These are phyloP conservation scores for Larimichthys polyactis DNA, from an alignment of 2,113 vertebrate species.

Conservation along the genomic window DNA sequence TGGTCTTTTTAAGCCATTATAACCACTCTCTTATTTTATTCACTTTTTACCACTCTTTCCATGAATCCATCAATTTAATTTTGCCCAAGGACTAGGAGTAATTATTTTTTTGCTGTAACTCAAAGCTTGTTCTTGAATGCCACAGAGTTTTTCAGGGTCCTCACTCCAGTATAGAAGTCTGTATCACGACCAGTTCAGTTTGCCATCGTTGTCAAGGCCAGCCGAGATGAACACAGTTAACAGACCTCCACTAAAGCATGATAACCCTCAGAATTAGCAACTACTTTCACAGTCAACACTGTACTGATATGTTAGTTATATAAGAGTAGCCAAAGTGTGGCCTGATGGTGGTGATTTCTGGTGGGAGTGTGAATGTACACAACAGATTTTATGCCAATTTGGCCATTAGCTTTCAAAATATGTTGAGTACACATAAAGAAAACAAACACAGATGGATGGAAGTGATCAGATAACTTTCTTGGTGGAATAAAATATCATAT, in stretches of 20 bases:
- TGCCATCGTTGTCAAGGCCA: not conserved
- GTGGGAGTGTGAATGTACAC: constrained; percentile 35
- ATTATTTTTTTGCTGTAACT: not conserved
- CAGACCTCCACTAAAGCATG: not conserved
- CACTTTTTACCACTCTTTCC: not conserved
- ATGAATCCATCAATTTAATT: not conserved
- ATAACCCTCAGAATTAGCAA: not conserved
- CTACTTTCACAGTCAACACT: constrained; percentile 9
- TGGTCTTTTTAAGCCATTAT: constrained; percentile 27
- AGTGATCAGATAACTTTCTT: not conserved
- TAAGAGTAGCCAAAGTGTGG: not conserved
- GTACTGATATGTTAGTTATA: not conserved
- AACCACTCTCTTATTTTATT: constrained; percentile 9
- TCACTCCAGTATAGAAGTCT: not conserved
- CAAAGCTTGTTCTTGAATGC: not conserved
- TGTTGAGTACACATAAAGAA: constrained; percentile 16
- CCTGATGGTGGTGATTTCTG: constrained; percentile 9
- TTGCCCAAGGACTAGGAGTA: not conserved
- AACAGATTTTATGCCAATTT: constrained; percentile 24
- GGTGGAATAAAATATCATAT: not conserved
- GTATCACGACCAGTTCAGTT: not conserved
- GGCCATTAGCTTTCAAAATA: constrained; percentile 18
- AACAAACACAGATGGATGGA: constrained; percentile 43
- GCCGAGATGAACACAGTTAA: not conserved
- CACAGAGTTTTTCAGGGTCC: not conserved